Evolutionary conservation across 2,888 invertebrate species (phyloP), one percentile per base, ranked within the genome.

Genomic region (Pomacea canaliculata): DNA sequence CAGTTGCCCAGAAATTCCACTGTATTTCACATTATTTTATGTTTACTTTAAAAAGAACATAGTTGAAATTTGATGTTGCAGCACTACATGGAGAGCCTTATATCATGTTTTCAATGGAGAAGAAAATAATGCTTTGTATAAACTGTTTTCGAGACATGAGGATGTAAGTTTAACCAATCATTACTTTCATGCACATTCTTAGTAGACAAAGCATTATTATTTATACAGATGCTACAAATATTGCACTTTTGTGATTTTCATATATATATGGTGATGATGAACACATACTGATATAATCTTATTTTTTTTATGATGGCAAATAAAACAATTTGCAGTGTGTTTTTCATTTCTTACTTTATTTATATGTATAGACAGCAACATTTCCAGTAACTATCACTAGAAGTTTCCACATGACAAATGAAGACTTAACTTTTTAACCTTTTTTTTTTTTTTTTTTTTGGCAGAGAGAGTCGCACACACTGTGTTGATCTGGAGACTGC

Each of bases 401-500:
- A 37, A 37, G 37, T 37, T 37, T 37, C 37, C 37, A 37, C 37
- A 37, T 37, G 37, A 37, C 37, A 37, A 37, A 37, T 37, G 37
- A 37, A 37, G 37, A 37, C 37, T 37, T 37, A 5, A 37, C 37
- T 5, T 37, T 37, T 37, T 37, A 37, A 37, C 37, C 3, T 37
- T 37, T 23, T 23, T 23, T 0, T 23, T 69, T 65, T 81, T 37
- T 37, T 23, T 23, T 23, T 0, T 23, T 69, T 65, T 81, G 82
- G 27, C 71, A 92, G 93, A 69, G 94, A 94, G 81, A 92, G 93
- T 27, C 91, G 94, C 66, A 92, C 94, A 7, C 94, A 94, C 86
- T 95, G 94, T 90, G 92, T 94, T 46, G 94, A 95, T 86, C 93
- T 95, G 82, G 95, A 95, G 85, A 94, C 93, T 62, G 95, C 95